These are phyloP conservation scores for Hydrophis major DNA, from an alignment of 2,797 vertebrate genomes.

Conservation along the genomic window DNA sequence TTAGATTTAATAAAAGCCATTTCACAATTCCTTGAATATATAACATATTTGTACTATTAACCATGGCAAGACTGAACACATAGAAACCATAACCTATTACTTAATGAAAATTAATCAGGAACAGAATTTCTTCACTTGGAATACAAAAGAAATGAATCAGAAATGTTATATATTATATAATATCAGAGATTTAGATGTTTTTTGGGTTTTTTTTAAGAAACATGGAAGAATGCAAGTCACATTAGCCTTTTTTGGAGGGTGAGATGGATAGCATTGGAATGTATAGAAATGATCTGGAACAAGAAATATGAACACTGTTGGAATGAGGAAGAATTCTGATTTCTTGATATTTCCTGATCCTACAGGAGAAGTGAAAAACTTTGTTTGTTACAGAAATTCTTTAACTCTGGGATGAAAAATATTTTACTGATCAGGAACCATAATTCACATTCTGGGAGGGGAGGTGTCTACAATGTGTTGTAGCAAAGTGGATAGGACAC, in stretches of 20 bases:
- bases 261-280: not conserved
- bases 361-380: not conserved
- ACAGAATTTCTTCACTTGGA: not conserved
- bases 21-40: conserved; percentile 37
- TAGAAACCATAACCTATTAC: not conserved
- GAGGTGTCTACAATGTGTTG: not conserved
- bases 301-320: not conserved
- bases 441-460: not conserved
- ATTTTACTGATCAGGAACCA: not conserved
- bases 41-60: conserved; percentile 23
- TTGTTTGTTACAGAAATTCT: not conserved
- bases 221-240: not conserved
- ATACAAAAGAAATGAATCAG: not conserved
- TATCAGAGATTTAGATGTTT: not conserved
- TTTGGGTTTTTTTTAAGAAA: not conserved
- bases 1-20: conserved; percentile 58
- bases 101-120: not conserved
- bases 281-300: not conserved
- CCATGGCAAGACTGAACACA: not conserved
- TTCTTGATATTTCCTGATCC: not conserved
- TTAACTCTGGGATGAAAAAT: not conserved
- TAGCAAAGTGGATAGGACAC: not conserved
- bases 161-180: too few species aligned
- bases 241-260: not conserved
- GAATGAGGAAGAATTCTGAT: not conserved